phyloP scores from a whole-genome alignment of 2,113 vertebrate species.

The Pterocles burchelli region DNA sequence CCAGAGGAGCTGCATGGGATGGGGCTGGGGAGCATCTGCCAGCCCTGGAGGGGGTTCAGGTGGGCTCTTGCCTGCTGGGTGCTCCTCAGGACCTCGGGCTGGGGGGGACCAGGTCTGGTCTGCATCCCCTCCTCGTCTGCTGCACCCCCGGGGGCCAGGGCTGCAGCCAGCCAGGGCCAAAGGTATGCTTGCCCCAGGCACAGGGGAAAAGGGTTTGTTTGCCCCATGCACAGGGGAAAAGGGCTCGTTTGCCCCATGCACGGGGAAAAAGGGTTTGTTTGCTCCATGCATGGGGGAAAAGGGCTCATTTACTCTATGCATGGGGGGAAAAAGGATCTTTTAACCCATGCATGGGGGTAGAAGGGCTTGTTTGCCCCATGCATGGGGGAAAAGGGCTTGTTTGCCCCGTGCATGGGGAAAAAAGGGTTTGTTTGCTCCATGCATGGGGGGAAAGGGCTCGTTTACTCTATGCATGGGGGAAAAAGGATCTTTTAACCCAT shows the following conservation, averaged over 20 bases:
- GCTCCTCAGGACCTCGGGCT: background rate
- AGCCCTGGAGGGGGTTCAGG: background rate
- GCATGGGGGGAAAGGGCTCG: background rate
- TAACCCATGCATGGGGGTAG: background rate
- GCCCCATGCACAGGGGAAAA: background rate
- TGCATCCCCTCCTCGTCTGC: background rate
- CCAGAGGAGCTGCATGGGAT: rapidly evolving
- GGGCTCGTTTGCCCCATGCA: background rate
- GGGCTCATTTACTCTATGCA: background rate
- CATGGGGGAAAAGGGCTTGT: background rate
- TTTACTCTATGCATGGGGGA: background rate
- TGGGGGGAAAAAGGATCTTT: background rate
- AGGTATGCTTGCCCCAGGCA: no score
- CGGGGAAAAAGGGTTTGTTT: background rate
- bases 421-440: background rate
- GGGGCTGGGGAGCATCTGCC: background rate
- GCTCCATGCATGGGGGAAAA: background rate
- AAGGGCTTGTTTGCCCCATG: background rate
- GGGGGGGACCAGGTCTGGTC: background rate
- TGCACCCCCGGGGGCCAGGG: no score
- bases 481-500: background rate
- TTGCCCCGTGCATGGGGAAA: background rate
- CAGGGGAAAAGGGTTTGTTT: background rate
- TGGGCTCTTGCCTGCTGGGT: background rate
- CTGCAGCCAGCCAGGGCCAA: background rate